phyloP scores from a whole-genome alignment of 2,113 vertebrate species.

The Sapayoa aenigma region DNA sequence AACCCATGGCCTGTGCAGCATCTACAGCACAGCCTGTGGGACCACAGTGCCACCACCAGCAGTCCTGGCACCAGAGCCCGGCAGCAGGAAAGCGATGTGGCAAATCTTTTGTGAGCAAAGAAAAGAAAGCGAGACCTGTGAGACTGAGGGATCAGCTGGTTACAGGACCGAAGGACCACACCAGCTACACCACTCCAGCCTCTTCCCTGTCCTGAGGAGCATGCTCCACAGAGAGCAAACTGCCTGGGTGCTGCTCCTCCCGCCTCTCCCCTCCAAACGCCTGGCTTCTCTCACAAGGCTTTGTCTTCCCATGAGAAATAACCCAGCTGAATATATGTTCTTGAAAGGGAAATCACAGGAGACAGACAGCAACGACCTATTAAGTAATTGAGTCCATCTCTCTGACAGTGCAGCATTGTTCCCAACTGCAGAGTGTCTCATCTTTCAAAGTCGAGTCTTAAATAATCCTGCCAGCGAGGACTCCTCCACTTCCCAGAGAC shows the following conservation, averaged over 20 bases:
- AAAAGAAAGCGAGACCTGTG: not conserved
- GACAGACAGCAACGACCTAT: constrained; percentile 55
- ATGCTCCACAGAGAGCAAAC: not conserved
- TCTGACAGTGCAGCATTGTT: constrained; percentile 54
- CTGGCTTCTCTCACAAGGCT: not conserved
- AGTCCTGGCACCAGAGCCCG: not conserved
- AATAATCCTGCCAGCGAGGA: constrained; percentile 9
- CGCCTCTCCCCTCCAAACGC: not conserved
- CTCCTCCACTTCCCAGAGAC: not conserved
- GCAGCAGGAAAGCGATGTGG: not conserved
- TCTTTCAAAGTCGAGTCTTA: constrained; percentile 8
- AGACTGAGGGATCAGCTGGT: not conserved
- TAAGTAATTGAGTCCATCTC: constrained; percentile 61
- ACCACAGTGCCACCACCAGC: not conserved
- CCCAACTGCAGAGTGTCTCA: not conserved
- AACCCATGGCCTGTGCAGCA: not conserved
- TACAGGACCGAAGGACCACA: not conserved
- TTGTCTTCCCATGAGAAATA: constrained; percentile 58
- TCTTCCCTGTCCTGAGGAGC: not conserved
- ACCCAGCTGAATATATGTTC: constrained; percentile 44
- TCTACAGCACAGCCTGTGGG: not conserved
- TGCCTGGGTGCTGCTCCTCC: not conserved
- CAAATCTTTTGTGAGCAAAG: not conserved
- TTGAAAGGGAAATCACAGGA: constrained; percentile 46
- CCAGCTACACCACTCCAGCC: not conserved